phyloP scores from a whole-genome alignment of 2,888 invertebrate species.

The Lasioglossum oenotherae region DNA sequence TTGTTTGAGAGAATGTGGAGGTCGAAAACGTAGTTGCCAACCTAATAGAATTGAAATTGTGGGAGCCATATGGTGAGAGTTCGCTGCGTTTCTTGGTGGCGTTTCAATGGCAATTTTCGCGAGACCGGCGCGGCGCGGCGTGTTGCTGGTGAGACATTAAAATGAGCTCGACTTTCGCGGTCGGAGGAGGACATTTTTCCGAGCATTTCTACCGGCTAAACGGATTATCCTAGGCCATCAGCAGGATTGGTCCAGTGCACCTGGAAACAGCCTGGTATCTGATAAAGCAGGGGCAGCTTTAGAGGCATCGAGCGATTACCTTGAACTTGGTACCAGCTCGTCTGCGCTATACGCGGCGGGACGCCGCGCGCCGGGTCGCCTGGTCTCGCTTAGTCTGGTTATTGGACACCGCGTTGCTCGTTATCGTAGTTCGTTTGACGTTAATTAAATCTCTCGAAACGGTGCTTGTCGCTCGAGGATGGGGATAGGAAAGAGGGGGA shows the following conservation, averaged over 20 bases:
- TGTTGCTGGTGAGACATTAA: background rate
- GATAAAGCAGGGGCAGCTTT: background rate
- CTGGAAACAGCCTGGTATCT: background rate
- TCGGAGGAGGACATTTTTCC: background rate
- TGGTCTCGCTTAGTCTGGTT: slow-evolving; percentile 38
- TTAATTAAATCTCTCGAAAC: slow-evolving; percentile 60
- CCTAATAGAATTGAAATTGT: background rate
- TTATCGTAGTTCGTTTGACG: slow-evolving; percentile 57
- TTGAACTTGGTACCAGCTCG: slow-evolving; percentile 61
- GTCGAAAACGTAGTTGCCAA: no score
- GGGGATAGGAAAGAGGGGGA: background rate
- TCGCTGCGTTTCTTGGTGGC: background rate
- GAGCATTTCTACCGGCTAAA: background rate
- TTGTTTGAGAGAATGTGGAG: no score
- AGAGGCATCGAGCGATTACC: slow-evolving; percentile 27
- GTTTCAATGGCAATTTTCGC: background rate
- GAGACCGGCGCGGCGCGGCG: background rate
- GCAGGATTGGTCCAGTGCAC: background rate
- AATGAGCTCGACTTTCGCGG: background rate
- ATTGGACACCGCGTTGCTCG: slow-evolving; percentile 45
- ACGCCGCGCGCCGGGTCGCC: background rate
- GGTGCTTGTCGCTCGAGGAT: background rate
- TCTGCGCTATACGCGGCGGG: background rate
- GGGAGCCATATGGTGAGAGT: background rate
- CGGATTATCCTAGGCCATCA: background rate